Base-by-base conservation (phyloP, 1,140 invertebrate genomes). In the Protaetia brevitarsis region DNA sequence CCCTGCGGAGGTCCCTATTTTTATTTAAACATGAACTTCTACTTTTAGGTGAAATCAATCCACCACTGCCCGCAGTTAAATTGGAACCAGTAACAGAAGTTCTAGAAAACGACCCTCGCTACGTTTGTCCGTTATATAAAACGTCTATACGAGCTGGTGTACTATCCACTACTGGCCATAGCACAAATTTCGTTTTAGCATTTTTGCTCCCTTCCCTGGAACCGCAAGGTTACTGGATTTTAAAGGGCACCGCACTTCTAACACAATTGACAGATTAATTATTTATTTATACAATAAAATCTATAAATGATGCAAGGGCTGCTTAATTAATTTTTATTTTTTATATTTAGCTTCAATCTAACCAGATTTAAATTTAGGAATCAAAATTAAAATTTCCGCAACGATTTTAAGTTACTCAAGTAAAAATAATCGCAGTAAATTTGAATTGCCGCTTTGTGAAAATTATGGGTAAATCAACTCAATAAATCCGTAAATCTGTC, bases 151-250 rank as follows among this genome's bases (percentile, higher is more conserved):
- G 93, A 62, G 92, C 92, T 27, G 93, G 93, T 41, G 86, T 88
- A 1, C 81, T 95, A 4, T 94, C 92, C 21, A 95, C 93, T 0
- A 95, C 92, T 3, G 93, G 93, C 1, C 92, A 94, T 74, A 94
- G 92, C 61, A 94, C 93, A 1, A 95, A 95, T 80, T 95, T 93
- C 77, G 90, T 96, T 4, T 83, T 94, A 4, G 81, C 89, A n/a
- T 85, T 94, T 0, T 79, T 93, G 28, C 73, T 96, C 51, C 86
- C 88, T 4, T 85, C 89, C 1, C 69, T 79, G 11, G 78, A 82
- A 65, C 73, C 79, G 7, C 82, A 86, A 66, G 86, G 88, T 66
- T 93, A 90, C 73, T 96, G 93, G 93, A 93, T 95, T 67, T 83
- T 92, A 28, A 89, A 90, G 73, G 93, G 92, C 64, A 91, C 92